Evolutionary conservation across 2,888 invertebrate species (phyloP), one percentile per base, ranked within the genome.

Genomic region (Drosophila recens): DNA sequence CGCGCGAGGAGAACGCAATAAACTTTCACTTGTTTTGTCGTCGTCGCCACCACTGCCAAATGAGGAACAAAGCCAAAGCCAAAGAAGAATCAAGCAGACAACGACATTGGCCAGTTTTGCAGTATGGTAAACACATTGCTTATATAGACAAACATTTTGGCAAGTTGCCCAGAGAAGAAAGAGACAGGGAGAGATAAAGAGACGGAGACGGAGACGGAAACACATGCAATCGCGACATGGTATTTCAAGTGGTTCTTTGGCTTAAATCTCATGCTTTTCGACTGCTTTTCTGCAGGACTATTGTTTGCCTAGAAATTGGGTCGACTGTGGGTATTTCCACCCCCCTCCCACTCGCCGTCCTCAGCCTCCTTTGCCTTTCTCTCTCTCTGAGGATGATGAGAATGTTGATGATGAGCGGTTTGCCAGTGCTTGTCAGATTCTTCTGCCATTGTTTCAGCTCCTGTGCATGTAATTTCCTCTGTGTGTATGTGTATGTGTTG

Each of bases 11-110:
- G 46, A 69, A 65, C 59, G 73, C 80, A 75, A 80, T 83, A 81
- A 88, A 88, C 81, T 88, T 86, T 86, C 79, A 88, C 86, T 88
- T 81, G 75, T 78, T 85, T 72, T 72, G 78, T 74, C 30, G 30
- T 8, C 82, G 72, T 30, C 79, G 72, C 82, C 73, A 54, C 10
- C 42, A 17, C 51, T 52, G 71, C 59, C 66, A 63, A 72, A 57
- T 62, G 56, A 66, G 62, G 15, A 34, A 13, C 17, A 48, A 13
- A 46, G 36, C 40, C 34, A 27, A 38, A 15, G 34, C 10, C 48
- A 17, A 17, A 9, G 34, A n/a, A 13, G 6, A 5, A 13, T 13
- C 11, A 13, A 23, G 20, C 6, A 13, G 53, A 51, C 63, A 56
- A 57, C 64, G 69, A 67, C 65, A 66, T 64, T 80, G 84, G 72